phyloP scores from a whole-genome alignment of 2,888 invertebrate genomes.

The Mimas tiliae region DNA sequence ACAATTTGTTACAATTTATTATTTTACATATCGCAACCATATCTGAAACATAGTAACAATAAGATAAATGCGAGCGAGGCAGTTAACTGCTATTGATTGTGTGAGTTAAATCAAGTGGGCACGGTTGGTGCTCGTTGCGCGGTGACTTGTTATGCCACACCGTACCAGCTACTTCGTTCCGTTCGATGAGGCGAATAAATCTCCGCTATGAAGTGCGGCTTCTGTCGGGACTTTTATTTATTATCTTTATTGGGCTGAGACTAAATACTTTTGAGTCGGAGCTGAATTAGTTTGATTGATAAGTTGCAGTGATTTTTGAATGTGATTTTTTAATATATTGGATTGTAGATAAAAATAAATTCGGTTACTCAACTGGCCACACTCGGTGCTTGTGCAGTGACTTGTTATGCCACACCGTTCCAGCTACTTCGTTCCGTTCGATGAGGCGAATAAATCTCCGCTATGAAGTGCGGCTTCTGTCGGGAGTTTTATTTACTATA shows the following conservation, averaged over 20 bases:
- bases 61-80: slow-evolving; percentile 32
- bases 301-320: too few relatives aligned
- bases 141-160: slow-evolving; percentile 23
- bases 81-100: slow-evolving; percentile 56
- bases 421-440: too few relatives aligned
- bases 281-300: too few relatives aligned
- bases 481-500: too few relatives aligned
- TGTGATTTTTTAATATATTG: too few relatives aligned
- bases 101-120: slow-evolving; percentile 76
- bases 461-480: too few relatives aligned
- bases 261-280: too few relatives aligned
- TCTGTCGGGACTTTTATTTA: slow-evolving; percentile 1
- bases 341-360: too few relatives aligned
- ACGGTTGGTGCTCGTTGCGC: slow-evolving; percentile 34
- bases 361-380: too few relatives aligned
- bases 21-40: not conserved
- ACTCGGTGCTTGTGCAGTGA: too few relatives aligned
- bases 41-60: slow-evolving; percentile 37
- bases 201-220: slow-evolving; percentile 21
- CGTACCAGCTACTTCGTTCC: slow-evolving; percentile 11
- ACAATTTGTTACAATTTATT: not conserved
- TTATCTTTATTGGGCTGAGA: not conserved
- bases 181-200: slow-evolving; percentile 26
- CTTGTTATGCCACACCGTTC: too few relatives aligned
- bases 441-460: too few relatives aligned